phyloP scores from a whole-genome alignment of 2,888 invertebrate species.

The Apamea epomidion region DNA sequence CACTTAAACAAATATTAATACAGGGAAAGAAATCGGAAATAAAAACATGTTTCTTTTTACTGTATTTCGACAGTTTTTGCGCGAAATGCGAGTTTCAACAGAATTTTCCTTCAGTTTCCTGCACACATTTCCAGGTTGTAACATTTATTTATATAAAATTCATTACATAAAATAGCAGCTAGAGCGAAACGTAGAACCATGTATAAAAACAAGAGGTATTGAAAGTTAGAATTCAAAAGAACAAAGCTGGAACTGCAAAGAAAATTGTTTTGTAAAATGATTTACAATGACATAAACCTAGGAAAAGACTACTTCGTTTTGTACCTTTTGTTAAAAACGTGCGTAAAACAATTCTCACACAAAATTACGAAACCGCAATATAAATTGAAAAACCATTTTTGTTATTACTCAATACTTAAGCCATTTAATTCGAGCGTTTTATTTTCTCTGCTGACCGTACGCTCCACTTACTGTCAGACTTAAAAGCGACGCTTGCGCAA shows the following conservation, averaged over 20 bases:
- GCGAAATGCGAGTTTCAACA: no score
- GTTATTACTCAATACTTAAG: conserved; percentile 21
- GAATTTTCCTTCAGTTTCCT: no score
- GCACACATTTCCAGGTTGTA: no score
- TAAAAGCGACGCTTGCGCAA: conserved; percentile 63
- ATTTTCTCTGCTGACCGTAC: conserved; percentile 70
- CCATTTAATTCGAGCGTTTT: conserved; percentile 20
- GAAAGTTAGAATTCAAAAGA: neutral
- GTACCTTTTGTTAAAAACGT: neutral
- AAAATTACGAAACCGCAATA: conserved; percentile 27
- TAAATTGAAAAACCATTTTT: conserved; percentile 17
- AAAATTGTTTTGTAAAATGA: neutral
- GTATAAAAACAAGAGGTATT: no score
- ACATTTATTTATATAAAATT: no score
- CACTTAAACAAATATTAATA: neutral
- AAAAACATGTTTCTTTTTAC: no score
- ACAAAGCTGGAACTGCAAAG: neutral
- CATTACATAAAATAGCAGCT: no score
- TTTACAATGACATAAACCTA: neutral
- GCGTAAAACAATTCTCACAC: conserved; percentile 1
- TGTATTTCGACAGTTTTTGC: no score
- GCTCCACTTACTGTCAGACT: conserved; percentile 64
- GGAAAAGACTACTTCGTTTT: neutral
- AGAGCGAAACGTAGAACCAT: neutral
- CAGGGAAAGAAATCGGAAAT: no score